These are phyloP conservation scores for Ancistrus triradiatus DNA, from an alignment of 2,113 vertebrate genomes.

Conservation along the genomic window DNA sequence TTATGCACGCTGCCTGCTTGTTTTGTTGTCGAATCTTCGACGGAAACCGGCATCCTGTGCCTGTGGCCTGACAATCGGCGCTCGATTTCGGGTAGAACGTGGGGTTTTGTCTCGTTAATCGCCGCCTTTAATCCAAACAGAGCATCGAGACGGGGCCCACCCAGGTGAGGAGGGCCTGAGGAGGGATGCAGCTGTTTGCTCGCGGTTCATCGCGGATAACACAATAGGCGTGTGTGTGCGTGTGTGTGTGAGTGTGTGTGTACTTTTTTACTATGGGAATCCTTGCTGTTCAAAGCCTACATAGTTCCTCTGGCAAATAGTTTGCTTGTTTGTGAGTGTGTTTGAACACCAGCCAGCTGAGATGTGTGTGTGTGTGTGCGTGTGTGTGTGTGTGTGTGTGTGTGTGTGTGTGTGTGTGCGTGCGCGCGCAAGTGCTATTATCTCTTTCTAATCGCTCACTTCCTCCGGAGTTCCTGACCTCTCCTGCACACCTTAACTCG, in stretches of 20 bases:
- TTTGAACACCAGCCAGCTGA: slow-evolving; percentile 21
- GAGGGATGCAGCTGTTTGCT: slow-evolving; percentile 48
- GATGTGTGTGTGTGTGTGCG: background rate
- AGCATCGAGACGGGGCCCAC: slow-evolving; percentile 50
- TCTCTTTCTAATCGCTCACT: slow-evolving; percentile 24
- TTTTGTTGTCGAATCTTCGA: slow-evolving; percentile 42
- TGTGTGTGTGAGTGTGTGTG: slow-evolving; percentile 24
- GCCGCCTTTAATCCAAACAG: slow-evolving; percentile 52
- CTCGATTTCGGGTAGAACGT: slow-evolving; percentile 45
- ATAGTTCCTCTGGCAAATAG: slow-evolving; percentile 37
- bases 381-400: background rate
- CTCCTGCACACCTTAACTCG: slow-evolving; percentile 13
- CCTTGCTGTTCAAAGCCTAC: slow-evolving; percentile 25
- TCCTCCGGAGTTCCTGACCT: slow-evolving; percentile 35
- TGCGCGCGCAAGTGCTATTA: slow-evolving; percentile 2
- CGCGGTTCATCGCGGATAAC: slow-evolving; percentile 36
- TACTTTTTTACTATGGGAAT: slow-evolving; percentile 40
- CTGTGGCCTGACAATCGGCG: slow-evolving; percentile 53
- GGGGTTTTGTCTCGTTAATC: slow-evolving; percentile 52
- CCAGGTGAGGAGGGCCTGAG: slow-evolving; percentile 43
- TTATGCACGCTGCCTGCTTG: slow-evolving; percentile 58
- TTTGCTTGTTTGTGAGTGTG: slow-evolving; percentile 43
- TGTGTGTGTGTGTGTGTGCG: too few species aligned
- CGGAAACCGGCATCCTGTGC: slow-evolving; percentile 43
- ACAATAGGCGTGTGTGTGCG: slow-evolving; percentile 39